phyloP scores from a whole-genome alignment of 2,797 vertebrate species.

The Anguilla anguilla region DNA sequence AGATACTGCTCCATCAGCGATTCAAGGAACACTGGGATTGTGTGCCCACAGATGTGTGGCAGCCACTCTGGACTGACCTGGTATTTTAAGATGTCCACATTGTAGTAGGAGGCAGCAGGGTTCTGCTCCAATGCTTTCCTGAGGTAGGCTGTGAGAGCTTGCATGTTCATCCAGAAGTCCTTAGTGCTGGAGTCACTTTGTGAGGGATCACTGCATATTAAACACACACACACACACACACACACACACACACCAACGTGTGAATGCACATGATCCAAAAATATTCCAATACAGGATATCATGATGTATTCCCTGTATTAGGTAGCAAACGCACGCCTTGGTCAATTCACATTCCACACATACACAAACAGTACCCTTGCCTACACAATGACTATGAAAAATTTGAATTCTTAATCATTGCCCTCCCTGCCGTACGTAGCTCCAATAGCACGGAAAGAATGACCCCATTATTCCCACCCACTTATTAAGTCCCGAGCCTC shows the following conservation, averaged over 20 bases:
- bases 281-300: conserved; percentile 10
- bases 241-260: conserved; percentile 24
- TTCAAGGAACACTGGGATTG: background rate
- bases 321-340: conserved; percentile 21
- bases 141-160: conserved; percentile 93
- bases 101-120: conserved; percentile 92
- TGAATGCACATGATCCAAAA: background rate
- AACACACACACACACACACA: conserved; percentile 31
- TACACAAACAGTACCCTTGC: conserved; percentile 4
- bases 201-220: conserved; percentile 84
- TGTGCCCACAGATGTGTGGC: background rate
- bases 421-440: conserved; percentile 52
- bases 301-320: background rate
- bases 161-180: conserved; percentile 99
- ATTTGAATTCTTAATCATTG: conserved; percentile 51
- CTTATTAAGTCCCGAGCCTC: conserved; percentile 64
- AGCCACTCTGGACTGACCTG: conserved; percentile 74
- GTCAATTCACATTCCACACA: conserved; percentile 5
- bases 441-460: conserved; percentile 65
- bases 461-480: conserved; percentile 53
- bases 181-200: conserved; percentile 88
- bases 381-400: background rate
- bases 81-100: conserved; percentile 94
- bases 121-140: conserved; percentile 94
- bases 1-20: background rate